These are phyloP conservation scores for Scolopax rusticola DNA, from an alignment of 2,797 vertebrate genomes.

Conservation along the genomic window DNA sequence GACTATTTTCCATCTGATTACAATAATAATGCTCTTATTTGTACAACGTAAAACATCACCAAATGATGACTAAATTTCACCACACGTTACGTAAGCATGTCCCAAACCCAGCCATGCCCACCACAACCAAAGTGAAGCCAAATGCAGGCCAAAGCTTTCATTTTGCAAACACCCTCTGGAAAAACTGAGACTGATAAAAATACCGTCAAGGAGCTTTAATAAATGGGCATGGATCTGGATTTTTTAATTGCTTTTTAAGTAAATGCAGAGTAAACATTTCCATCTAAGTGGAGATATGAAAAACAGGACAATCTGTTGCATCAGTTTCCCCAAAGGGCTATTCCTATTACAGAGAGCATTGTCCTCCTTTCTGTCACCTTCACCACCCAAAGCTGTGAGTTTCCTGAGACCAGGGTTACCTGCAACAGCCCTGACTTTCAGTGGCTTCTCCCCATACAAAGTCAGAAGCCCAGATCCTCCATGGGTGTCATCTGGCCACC, in stretches of 20 bases:
- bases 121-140: neutral
- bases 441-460: neutral
- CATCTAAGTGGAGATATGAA: neutral
- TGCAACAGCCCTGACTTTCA: neutral
- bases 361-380: neutral
- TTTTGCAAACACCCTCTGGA: neutral
- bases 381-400: neutral
- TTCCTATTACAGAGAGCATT: neutral
- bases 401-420: neutral
- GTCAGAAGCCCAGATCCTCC: neutral
- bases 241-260: neutral
- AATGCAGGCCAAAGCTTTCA: neutral
- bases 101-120: neutral
- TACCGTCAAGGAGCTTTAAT: neutral
- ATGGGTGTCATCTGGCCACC: neutral
- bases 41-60: neutral
- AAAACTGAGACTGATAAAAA: neutral
- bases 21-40: neutral
- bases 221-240: neutral
- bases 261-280: neutral
- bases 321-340: neutral
- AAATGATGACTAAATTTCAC: neutral
- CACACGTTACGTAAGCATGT: accelerated
- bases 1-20: neutral
- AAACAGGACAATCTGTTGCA: neutral